Evolutionary conservation across 2,797 vertebrate species (phyloP), one percentile per base, ranked within the genome.

Genomic region (Crypturellus tataupa): DNA sequence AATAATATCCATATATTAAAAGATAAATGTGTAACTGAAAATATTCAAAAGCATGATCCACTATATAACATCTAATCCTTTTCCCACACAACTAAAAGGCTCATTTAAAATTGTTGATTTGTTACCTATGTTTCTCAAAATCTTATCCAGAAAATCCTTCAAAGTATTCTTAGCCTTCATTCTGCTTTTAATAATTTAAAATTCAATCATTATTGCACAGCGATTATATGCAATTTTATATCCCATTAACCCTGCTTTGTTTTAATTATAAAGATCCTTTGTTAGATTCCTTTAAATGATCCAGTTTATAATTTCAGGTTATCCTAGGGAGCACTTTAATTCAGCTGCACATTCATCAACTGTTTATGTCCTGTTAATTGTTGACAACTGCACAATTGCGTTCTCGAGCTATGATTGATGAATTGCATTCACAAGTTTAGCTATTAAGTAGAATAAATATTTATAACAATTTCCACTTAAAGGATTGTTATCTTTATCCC

Each of bases 201-300:
- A 98, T 97, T 96, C 97, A 97, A 95, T 91, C 96, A 96, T 98
- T 98, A 98, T 97, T 98, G 97, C 98, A 98, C 95, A 97, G 95
- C 44, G 95, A 99, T 99, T 98, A 98, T 97, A 98, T 95, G 98
- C 97, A 98, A 99, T 99, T 99, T 99, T 98, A 99, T 98, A 99
- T 98, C 96, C 94, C 98, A 98, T 98, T 98, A 98, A 98, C 97
- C 96, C 96, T 95, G 97, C 97, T 98, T 98, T 99, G 98, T 98
- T 99, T 99, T 99, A 99, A 99, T 99, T 98, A 99, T 98, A 98
- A 97, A 97, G 96, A 97, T 94, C 97, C 97, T 98, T 97, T 98
- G 98, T 98, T 98, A 98, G 97, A 98, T 98, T 98, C 97, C 97
- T 98, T 97, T 97, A 98, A 98, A 97, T 97, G 98, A 98, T 98